phyloP scores from a whole-genome alignment of 1,140 invertebrate genomes.

The Trichoplusia ni region DNA sequence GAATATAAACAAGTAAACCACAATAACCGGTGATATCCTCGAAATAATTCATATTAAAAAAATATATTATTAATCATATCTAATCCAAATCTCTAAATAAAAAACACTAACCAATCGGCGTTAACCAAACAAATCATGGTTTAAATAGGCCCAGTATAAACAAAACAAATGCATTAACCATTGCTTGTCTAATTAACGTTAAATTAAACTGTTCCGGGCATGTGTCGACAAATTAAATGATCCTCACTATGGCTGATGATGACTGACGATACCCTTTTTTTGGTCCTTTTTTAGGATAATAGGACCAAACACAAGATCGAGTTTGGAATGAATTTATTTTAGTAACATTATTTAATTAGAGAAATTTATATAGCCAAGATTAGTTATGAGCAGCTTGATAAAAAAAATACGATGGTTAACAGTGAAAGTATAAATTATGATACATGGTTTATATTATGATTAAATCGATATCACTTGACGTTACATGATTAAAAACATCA shows the following conservation, averaged over 20 bases:
- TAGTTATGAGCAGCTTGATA: too few relatives aligned
- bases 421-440: too few relatives aligned
- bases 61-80: too few relatives aligned
- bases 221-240: conserved; percentile 15
- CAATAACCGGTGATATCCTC: too few relatives aligned
- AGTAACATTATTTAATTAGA: too few relatives aligned
- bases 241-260: not conserved
- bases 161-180: not conserved
- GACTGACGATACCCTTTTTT: not conserved
- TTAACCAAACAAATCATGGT: not conserved
- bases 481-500: too few relatives aligned
- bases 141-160: conserved; percentile 10
- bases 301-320: not conserved
- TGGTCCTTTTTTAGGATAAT: not conserved
- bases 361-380: too few relatives aligned
- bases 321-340: not conserved
- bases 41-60: too few relatives aligned
- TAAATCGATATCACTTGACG: too few relatives aligned
- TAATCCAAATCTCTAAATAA: not conserved
- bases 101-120: not conserved
- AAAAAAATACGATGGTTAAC: too few relatives aligned
- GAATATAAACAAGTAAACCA: too few relatives aligned
- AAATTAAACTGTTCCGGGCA: not conserved
- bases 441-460: too few relatives aligned
- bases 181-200: conserved; percentile 16